phyloP scores from a whole-genome alignment of 1,140 invertebrate species.

The Akabosia matsudoensis region DNA sequence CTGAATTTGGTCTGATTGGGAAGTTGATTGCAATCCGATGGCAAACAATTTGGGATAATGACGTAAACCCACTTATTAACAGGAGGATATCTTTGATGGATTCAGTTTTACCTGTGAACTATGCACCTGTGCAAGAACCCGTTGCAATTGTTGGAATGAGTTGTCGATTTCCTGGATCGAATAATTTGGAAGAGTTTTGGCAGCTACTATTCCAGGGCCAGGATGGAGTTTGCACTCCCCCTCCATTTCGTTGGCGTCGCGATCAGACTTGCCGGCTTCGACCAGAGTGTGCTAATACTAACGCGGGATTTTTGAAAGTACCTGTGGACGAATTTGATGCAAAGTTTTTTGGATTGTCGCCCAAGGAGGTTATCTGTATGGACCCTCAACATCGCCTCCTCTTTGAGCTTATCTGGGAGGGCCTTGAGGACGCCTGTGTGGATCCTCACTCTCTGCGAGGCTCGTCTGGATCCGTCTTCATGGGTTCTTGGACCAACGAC shows the following conservation, averaged over 20 bases:
- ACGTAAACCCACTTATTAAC: too few species aligned
- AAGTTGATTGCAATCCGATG: too few species aligned
- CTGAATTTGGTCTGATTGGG: too few species aligned
- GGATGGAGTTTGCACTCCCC: background rate
- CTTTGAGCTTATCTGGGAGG: constrained; percentile 61
- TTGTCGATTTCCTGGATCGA: constrained; percentile 19
- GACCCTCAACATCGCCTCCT: constrained; percentile 62
- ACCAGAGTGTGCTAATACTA: background rate
- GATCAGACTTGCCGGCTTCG: background rate
- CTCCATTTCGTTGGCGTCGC: background rate
- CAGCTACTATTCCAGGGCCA: background rate
- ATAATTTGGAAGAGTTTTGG: constrained; percentile 27
- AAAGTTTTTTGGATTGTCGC: constrained; percentile 57
- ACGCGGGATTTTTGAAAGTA: constrained; percentile 35
- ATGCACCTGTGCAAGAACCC: too few species aligned
- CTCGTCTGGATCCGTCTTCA: constrained; percentile 26
- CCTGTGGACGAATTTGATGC: constrained; percentile 54
- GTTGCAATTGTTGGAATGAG: constrained; percentile 27
- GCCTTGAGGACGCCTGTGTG: constrained; percentile 55
- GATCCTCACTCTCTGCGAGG: constrained; percentile 21
- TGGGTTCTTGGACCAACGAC: constrained; percentile 33
- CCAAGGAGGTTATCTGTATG: constrained; percentile 59
- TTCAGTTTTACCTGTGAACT: background rate
- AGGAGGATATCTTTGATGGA: too few species aligned
- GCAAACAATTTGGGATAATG: too few species aligned